phyloP scores from a whole-genome alignment of 2,888 invertebrate genomes.

The Serripes groenlandicus region DNA sequence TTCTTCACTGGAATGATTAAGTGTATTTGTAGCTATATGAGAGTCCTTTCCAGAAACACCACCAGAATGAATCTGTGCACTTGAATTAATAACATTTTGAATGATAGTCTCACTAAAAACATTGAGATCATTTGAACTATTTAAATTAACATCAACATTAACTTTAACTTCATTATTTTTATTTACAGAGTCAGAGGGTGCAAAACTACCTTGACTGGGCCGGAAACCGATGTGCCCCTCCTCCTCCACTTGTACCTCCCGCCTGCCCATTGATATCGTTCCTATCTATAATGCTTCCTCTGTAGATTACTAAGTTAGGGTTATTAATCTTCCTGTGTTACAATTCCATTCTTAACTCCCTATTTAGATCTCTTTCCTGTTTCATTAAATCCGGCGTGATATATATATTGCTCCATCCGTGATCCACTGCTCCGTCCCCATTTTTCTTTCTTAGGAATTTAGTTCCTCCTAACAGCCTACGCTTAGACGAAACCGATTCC shows the following conservation, averaged over 20 bases:
- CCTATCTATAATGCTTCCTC: conserved; percentile 15
- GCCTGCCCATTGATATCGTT: background rate
- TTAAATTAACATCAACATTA: too few species aligned
- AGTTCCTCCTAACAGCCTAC: background rate
- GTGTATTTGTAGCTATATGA: too few species aligned
- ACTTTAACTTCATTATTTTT: background rate
- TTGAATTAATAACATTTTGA: too few species aligned
- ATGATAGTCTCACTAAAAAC: too few species aligned
- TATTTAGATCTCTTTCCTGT: conserved; percentile 17
- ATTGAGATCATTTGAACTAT: too few species aligned
- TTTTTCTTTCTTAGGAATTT: background rate
- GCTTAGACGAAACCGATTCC: background rate
- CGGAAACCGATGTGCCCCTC: background rate
- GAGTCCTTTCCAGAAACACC: too few species aligned
- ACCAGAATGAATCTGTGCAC: too few species aligned
- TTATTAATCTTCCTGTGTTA: background rate
- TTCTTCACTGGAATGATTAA: too few species aligned
- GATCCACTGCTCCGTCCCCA: background rate
- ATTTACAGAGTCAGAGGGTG: background rate
- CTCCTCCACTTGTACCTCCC: background rate
- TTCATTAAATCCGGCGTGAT: conserved; percentile 16
- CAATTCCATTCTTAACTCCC: background rate
- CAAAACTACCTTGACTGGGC: background rate
- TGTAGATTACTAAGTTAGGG: background rate
- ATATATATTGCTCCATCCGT: conserved; percentile 11